phyloP scores from a whole-genome alignment of 2,113 vertebrate genomes.

The Ailuropoda melanoleuca region DNA sequence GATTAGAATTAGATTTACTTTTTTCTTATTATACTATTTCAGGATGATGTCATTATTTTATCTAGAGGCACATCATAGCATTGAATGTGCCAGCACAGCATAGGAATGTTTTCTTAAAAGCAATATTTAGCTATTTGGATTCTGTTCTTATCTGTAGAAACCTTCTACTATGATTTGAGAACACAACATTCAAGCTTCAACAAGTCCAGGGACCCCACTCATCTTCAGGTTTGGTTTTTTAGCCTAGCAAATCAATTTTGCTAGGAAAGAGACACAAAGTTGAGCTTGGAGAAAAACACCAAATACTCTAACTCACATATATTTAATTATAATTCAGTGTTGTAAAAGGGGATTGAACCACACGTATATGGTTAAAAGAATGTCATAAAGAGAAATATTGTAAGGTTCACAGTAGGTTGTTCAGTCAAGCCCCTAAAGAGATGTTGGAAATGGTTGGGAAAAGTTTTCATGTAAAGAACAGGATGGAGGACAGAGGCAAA shows the following conservation, averaged over 20 bases:
- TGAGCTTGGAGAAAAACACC: not conserved
- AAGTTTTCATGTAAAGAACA: not conserved
- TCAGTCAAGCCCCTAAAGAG: not conserved
- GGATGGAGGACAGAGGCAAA: not conserved
- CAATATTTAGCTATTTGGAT: not conserved
- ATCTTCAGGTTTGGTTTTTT: not conserved
- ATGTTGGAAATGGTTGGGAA: not conserved
- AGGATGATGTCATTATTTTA: not conserved
- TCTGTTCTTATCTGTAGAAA: not conserved
- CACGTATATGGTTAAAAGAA: not conserved
- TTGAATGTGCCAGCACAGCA: not conserved
- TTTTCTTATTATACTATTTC: not conserved
- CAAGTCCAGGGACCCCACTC: not conserved
- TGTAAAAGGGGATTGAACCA: not conserved
- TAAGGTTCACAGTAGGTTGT: not conserved
- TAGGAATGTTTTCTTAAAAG: not conserved
- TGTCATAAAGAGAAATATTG: not conserved
- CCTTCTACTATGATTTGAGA: not conserved
- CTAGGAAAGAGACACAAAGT: not conserved
- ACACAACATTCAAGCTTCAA: not conserved
- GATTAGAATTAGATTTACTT: not conserved
- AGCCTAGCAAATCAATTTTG: not conserved
- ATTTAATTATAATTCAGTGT: not conserved
- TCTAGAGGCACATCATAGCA: not conserved
- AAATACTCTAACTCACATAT: not conserved